Base-by-base conservation (phyloP, 2,888 invertebrate genomes). In the Diadromus collaris region DNA sequence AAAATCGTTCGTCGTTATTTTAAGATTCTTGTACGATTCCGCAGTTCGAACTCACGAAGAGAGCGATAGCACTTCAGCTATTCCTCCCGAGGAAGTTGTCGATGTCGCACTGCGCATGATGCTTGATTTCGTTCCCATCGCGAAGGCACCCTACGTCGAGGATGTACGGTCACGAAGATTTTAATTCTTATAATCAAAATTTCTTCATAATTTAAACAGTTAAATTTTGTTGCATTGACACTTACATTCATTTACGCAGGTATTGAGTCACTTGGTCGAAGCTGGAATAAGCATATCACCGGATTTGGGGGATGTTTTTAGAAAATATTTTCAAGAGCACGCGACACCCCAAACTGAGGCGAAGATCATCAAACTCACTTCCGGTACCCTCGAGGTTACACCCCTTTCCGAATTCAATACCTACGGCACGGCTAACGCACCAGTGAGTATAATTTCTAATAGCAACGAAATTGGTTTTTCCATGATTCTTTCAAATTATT, bases 261-360 rank as follows among this genome's bases (percentile, higher is more conserved):
- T 95, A 3, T 88, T 95, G 1, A 86, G 90, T 67, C 92, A 91
- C 24, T 86, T 96, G 46, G 92, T 94, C n/a, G 90, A 93, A 3
- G 92, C 94, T 85, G 96, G 96, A 0, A 86, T 96, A 21, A 93
- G 94, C 61, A 94, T 96, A 34, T 94, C 93, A 32, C 93, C 92
- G 34, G 87, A 90, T 2, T 90, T 92, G 56, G 95, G 95, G 0
- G 93, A 94, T 84, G 91, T 90, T 19, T 91, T 96, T 41, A 94
- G 95, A 85, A 93, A 94, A 44, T 92, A 92, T 82, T 88, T 96
- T 1, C 95, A 94, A 0, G 93, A 94, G 51, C 93, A 93, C 79
- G 92, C 96, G 92, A 95, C 95, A 0, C 92, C 94, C 0, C 91
- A 92, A 80, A 91, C 95, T 48, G 94, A 95, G 0, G 93, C 93